Percentiles rank a stretch among this genome's conserved stretches.
These are phyloP conservation scores for Clivina fossor DNA, from an alignment of 2,888 invertebrate species.

Conservation along the genomic window DNA sequence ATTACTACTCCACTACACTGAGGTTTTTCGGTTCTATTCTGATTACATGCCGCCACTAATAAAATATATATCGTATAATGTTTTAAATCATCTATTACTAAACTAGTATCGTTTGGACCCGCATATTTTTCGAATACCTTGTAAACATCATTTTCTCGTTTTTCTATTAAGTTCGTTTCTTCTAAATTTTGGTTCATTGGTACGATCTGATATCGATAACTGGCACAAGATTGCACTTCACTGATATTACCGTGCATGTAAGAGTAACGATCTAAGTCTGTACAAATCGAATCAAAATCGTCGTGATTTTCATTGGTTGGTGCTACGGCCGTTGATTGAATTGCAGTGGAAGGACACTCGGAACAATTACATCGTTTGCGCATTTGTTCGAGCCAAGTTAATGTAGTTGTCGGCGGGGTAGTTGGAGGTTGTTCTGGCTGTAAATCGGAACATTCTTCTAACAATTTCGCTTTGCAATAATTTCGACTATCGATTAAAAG, in stretches of 20 bases:
- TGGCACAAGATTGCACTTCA: conserved; percentile 22
- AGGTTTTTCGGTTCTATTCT: conserved; percentile 53
- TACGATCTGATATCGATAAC: conserved; percentile 21
- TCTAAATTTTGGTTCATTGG: conserved; percentile 16
- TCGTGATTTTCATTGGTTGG: not conserved
- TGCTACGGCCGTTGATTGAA: not conserved
- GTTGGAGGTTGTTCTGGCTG: not conserved
- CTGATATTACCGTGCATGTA: too few relatives aligned
- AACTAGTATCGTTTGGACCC: conserved; percentile 40
- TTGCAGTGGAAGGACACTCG: not conserved
- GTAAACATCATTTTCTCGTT: conserved; percentile 27
- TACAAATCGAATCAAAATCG: conserved; percentile 29
- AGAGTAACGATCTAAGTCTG: conserved; percentile 21
- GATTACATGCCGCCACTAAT: conserved; percentile 62
- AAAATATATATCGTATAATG: conserved; percentile 64
- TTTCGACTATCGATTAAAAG: conserved; percentile 40
- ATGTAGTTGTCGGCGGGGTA: not conserved
- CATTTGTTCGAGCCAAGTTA: too few relatives aligned
- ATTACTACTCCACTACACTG: conserved; percentile 56
- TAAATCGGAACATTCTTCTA: too few relatives aligned
- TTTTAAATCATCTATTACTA: conserved; percentile 50
- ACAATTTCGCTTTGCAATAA: conserved; percentile 42
- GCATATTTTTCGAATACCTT: conserved; percentile 33
- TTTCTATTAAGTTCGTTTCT: conserved; percentile 13
- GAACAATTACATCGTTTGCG: too few relatives aligned